These are phyloP conservation scores for Pristiophorus japonicus DNA, from an alignment of 2,113 vertebrate genomes.

Conservation along the genomic window DNA sequence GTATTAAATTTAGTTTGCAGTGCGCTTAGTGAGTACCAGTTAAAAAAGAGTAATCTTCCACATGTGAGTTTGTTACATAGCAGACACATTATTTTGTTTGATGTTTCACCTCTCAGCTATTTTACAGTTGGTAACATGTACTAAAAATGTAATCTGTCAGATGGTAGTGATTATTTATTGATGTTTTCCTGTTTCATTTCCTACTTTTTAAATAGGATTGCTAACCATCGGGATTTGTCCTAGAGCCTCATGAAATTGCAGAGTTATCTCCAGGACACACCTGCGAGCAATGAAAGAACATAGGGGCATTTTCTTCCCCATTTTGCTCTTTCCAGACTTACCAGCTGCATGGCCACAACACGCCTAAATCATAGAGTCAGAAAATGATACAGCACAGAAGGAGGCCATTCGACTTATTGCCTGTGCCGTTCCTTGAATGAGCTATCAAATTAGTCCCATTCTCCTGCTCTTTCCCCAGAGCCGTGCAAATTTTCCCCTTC, in stretches of 20 bases:
- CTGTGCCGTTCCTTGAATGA: neutral
- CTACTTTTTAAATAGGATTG: no score
- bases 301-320: neutral
- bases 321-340: no score
- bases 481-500: neutral
- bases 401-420: neutral
- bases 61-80: neutral
- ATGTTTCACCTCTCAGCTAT: neutral
- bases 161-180: neutral
- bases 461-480: neutral
- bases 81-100: neutral
- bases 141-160: neutral
- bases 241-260: neutral
- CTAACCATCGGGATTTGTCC: no score
- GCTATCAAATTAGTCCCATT: neutral
- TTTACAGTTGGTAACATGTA: neutral
- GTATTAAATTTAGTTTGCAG: neutral
- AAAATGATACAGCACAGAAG: neutral
- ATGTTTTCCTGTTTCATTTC: neutral
- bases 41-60: neutral
- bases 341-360: neutral
- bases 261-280: no score
- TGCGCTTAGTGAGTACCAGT: neutral
- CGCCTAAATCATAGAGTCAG: neutral
- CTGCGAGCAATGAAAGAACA: neutral